Conservation (phyloP, 1,140 invertebrate genomes). For the Muscidifurax raptorellus region DNA sequence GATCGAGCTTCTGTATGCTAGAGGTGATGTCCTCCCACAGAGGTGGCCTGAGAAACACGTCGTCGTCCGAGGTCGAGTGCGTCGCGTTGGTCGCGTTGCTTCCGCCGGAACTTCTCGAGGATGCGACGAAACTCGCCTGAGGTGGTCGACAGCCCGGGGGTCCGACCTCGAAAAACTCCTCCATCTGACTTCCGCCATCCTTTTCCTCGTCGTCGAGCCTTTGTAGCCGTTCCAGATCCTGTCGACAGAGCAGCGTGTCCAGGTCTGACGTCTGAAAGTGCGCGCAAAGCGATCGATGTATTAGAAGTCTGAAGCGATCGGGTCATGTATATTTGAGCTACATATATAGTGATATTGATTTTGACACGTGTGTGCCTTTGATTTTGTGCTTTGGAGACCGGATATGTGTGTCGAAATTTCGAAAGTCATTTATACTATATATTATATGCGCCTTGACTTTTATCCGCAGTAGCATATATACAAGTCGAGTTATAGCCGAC, state of each 20-base stretch:
- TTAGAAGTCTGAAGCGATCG: no score
- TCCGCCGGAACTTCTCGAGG: conserved; percentile 65
- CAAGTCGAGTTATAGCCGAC: no score
- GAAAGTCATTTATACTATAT: neutral
- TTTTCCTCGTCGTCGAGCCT: conserved; percentile 77
- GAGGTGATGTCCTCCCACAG: conserved; percentile 93
- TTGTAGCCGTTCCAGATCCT: conserved; percentile 77
- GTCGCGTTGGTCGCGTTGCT: conserved; percentile 57
- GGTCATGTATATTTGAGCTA: no score
- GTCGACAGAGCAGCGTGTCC: conserved; percentile 79
- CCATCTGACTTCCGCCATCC: conserved; percentile 75
- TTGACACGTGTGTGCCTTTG: no score
- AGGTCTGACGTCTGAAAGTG: conserved; percentile 78
- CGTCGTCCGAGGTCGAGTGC: conserved; percentile 78
- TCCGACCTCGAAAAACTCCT: conserved; percentile 81
- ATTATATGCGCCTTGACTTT: no score
- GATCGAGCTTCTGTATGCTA: conserved; percentile 91
- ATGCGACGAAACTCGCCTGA: conserved; percentile 76
- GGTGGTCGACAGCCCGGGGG: conserved; percentile 61
- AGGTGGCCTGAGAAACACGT: conserved; percentile 87
- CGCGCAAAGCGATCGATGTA: neutral
- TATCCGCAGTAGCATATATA: no score
- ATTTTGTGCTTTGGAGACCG: neutral
- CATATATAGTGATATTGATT: no score
- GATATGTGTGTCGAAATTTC: neutral